These are phyloP conservation scores for Xiphophorus couchianus DNA, from an alignment of 2,113 vertebrate species.

Conservation along the genomic window DNA sequence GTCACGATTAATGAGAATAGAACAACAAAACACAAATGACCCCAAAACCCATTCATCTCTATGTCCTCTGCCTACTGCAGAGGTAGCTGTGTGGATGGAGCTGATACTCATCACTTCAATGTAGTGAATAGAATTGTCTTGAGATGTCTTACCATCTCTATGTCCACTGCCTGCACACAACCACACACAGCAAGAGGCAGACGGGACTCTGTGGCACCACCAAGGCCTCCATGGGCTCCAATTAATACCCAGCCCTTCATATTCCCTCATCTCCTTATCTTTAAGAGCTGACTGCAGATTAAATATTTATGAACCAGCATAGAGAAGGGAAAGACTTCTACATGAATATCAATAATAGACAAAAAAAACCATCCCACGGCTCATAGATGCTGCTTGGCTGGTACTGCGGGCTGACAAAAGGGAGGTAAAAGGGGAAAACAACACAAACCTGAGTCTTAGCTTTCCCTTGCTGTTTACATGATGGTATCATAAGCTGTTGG, in stretches of 20 bases:
- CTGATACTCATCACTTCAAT: conserved; percentile 54
- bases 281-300: conserved; percentile 75
- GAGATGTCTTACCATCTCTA: conserved; percentile 51
- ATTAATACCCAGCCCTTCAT: conserved; percentile 74
- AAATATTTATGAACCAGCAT: conserved; percentile 79
- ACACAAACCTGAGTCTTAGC: conserved; percentile 34
- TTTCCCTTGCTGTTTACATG: conserved; percentile 42
- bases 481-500: conserved; percentile 19
- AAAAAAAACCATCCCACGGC: conserved; percentile 57
- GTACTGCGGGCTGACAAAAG: conserved; percentile 34
- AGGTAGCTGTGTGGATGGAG: conserved; percentile 29
- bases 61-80: conserved; percentile 20
- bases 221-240: conserved; percentile 67
- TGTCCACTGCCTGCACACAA: conserved; percentile 11
- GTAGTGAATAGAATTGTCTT: conserved; percentile 45
- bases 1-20: not conserved
- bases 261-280: conserved; percentile 74
- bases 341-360: conserved; percentile 68
- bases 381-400: conserved; percentile 37
- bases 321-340: conserved; percentile 64
- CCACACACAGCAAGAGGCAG: conserved; percentile 43
- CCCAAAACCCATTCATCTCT: conserved; percentile 8
- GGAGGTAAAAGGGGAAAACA: conserved; percentile 49
- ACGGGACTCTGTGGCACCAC: conserved; percentile 76
- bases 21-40: not conserved